phyloP scores from a whole-genome alignment of 2,888 invertebrate genomes.

The Coelinius sp. region DNA sequence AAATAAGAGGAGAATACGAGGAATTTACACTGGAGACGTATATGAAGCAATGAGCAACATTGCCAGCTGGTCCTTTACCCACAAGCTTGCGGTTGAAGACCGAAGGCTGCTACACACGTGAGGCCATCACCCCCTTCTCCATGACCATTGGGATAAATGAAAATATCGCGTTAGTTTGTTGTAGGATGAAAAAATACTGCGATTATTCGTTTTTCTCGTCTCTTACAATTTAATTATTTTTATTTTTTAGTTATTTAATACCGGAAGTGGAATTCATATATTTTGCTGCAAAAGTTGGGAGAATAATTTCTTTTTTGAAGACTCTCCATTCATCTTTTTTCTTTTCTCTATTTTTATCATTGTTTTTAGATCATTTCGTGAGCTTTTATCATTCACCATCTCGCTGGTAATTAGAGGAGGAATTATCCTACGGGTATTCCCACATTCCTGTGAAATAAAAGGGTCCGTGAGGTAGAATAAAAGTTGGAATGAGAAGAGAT shows the following conservation, averaged over 20 bases:
- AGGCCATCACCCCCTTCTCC: background rate
- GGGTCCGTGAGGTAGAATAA: conserved; percentile 3
- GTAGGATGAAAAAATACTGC: background rate
- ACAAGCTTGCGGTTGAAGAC: conserved; percentile 31
- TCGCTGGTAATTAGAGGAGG: background rate
- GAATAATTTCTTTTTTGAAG: background rate
- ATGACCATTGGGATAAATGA: conserved; percentile 11
- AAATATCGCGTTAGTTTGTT: conserved; percentile 6
- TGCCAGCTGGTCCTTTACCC: conserved; percentile 24
- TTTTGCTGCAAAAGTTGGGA: background rate
- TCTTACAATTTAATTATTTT: background rate
- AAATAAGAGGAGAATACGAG: background rate
- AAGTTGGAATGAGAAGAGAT: background rate
- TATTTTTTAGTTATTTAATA: background rate
- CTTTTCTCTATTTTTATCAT: background rate
- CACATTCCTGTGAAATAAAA: conserved; percentile 2
- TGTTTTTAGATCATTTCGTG: background rate
- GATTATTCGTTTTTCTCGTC: background rate
- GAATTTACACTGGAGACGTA: background rate
- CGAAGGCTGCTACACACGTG: conserved; percentile 9
- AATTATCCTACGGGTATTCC: conserved; percentile 1
- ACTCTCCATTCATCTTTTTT: background rate
- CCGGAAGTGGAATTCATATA: background rate
- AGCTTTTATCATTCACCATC: background rate
- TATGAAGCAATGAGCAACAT: conserved; percentile 8